Conservation (phyloP, 2,113 vertebrate genomes). For the Cranoglanis bouderius region DNA sequence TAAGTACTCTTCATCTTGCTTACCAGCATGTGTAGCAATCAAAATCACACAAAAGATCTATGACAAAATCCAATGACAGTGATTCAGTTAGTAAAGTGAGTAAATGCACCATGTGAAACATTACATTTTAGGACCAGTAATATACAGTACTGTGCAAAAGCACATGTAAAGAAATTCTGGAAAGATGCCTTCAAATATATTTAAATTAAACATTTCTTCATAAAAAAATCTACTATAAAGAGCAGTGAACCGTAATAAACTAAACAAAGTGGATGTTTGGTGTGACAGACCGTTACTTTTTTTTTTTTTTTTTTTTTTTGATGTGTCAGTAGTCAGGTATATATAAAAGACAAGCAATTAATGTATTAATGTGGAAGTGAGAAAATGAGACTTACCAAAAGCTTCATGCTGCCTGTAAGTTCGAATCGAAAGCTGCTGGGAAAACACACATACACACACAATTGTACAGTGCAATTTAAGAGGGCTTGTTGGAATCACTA, state of each 20-base stretch:
- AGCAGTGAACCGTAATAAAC: not conserved
- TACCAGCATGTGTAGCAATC: not conserved
- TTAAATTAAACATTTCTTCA: not conserved
- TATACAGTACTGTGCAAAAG: not conserved
- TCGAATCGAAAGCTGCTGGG: not conserved
- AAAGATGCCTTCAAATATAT: not conserved
- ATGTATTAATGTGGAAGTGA: not conserved
- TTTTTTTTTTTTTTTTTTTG: too few relatives aligned
- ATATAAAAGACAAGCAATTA: not conserved
- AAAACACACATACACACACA: not conserved
- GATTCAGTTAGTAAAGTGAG: not conserved
- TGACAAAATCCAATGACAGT: not conserved
- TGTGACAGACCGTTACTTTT: not conserved
- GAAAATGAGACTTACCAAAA: constrained; percentile 1
- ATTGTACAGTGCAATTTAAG: not conserved
- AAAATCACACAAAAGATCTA: constrained; percentile 2
- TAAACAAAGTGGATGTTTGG: not conserved
- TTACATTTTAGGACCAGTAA: not conserved
- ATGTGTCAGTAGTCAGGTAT: not conserved
- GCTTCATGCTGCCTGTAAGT: not conserved
- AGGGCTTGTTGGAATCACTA: not conserved
- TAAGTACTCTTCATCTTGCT: not conserved
- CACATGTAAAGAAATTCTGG: not conserved
- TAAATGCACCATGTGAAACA: not conserved
- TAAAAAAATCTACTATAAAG: not conserved